Conservation (phyloP, 2,888 invertebrate genomes). For the Melanchra persicariae region DNA sequence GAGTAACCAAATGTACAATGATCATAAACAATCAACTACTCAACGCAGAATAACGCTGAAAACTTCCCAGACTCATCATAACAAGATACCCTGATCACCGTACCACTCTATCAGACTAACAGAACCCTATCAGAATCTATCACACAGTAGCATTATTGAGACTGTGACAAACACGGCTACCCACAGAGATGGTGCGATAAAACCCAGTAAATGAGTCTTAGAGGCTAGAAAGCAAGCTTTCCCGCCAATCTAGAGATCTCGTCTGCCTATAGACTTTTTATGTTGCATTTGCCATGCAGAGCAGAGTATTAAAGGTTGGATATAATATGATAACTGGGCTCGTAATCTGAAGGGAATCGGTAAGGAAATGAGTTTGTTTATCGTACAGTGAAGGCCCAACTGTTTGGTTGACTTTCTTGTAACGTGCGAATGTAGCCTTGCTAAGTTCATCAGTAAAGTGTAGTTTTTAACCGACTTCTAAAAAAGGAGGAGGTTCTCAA, state of each 20-base stretch:
- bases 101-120: conserved; percentile 29
- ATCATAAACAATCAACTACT: too few species aligned
- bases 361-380: not conserved
- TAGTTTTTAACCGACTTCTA: too few species aligned
- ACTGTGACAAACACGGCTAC: conserved; percentile 47
- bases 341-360: not conserved
- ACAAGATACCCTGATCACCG: conserved; percentile 28
- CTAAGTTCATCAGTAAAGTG: too few species aligned
- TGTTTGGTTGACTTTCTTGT: not conserved
- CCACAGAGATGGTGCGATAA: conserved; percentile 38
- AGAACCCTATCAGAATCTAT: conserved; percentile 41
- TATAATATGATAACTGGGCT: conserved; percentile 11
- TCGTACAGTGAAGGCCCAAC: too few species aligned
- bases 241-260: conserved; percentile 27
- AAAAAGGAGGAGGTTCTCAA: too few species aligned
- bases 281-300: conserved; percentile 36
- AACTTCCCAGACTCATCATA: not conserved
- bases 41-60: not conserved
- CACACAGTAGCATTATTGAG: conserved; percentile 42
- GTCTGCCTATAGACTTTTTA: conserved; percentile 38
- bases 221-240: conserved; percentile 51
- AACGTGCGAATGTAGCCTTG: not conserved
- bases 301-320: conserved; percentile 8
- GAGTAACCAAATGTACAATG: too few species aligned
- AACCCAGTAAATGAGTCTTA: conserved; percentile 29